A percentile compares a stretch with the other conserved stretches of the same genome.
phyloP scores from a whole-genome alignment of 2,888 invertebrate genomes.

The Cephus pygmeus region DNA sequence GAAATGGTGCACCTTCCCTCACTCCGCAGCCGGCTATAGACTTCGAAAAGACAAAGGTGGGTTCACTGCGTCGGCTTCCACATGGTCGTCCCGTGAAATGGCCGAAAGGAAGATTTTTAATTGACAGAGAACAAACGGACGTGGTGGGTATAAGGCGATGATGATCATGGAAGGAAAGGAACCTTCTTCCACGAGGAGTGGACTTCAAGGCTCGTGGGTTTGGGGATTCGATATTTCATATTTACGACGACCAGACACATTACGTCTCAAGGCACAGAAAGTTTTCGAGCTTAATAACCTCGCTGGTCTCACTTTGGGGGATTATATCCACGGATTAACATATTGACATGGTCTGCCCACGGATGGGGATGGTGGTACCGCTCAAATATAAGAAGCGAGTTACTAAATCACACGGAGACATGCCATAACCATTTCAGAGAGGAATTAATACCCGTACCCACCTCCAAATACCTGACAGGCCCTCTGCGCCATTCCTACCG shows the following conservation, averaged over 20 bases:
- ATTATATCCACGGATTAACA: conserved; percentile 55
- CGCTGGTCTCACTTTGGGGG: conserved; percentile 19
- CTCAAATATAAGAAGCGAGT: conserved; percentile 51
- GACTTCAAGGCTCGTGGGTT: conserved; percentile 6
- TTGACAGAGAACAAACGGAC: conserved; percentile 34
- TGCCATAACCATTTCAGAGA: conserved; percentile 49
- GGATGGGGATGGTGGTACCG: conserved; percentile 49
- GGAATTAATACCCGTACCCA: conserved; percentile 53
- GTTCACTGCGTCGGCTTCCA: neutral
- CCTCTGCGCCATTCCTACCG: conserved; percentile 31
- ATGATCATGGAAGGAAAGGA: conserved; percentile 23
- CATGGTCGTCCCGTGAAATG: conserved; percentile 42
- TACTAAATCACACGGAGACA: conserved; percentile 58
- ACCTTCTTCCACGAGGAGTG: conserved; percentile 29
- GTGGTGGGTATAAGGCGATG: conserved; percentile 24
- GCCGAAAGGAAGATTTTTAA: conserved; percentile 50
- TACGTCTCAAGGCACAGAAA: conserved; percentile 35
- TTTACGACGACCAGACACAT: conserved; percentile 61
- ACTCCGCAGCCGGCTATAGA: neutral
- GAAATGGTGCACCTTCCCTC: neutral
- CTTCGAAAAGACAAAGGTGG: neutral
- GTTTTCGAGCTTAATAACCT: conserved; percentile 43
- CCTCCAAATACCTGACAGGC: conserved; percentile 42
- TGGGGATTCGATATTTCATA: conserved; percentile 62
- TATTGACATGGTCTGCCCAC: conserved; percentile 57